A percentile compares a stretch with the other conserved stretches of the same genome.
Evolutionary conservation across 1,140 invertebrate genomes (phyloP).

Genomic region (Bilobella aurantiaca): DNA sequence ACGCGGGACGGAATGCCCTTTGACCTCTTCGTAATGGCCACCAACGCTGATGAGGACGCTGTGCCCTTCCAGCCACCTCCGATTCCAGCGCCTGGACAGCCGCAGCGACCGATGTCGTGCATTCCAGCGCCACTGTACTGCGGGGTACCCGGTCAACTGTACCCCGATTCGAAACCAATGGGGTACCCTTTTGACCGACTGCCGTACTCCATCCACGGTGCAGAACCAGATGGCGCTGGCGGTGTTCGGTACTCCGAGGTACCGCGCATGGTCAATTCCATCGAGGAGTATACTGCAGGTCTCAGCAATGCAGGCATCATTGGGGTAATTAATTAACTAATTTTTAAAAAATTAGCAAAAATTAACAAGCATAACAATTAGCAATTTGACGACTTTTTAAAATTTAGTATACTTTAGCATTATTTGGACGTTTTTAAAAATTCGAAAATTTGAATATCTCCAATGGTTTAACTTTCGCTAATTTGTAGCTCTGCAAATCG

Average conservation of each 20-base stretch:
- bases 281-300: not conserved
- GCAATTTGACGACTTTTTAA: too few relatives aligned
- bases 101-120: not conserved
- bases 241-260: not conserved
- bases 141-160: constrained; percentile 37
- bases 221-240: not conserved
- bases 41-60: constrained; percentile 58
- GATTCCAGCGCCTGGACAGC: not conserved
- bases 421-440: too few relatives aligned
- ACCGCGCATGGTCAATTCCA: not conserved
- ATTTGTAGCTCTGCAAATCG: too few relatives aligned
- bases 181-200: constrained; percentile 29
- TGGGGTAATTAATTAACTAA: too few relatives aligned
- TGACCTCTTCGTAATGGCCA: constrained; percentile 69
- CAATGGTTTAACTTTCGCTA: too few relatives aligned
- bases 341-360: too few relatives aligned
- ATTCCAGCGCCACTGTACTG: constrained; percentile 35
- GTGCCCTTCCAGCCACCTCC: constrained; percentile 17
- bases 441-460: too few relatives aligned
- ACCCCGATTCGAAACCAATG: constrained; percentile 39
- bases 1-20: constrained; percentile 53
- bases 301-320: not conserved
- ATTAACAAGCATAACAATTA: too few relatives aligned
- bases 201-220: not conserved
- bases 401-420: too few relatives aligned